Evolutionary conservation across 2,797 vertebrate genomes (phyloP), one percentile per base, ranked within the genome.

Genomic region (Nannoperca australis): DNA sequence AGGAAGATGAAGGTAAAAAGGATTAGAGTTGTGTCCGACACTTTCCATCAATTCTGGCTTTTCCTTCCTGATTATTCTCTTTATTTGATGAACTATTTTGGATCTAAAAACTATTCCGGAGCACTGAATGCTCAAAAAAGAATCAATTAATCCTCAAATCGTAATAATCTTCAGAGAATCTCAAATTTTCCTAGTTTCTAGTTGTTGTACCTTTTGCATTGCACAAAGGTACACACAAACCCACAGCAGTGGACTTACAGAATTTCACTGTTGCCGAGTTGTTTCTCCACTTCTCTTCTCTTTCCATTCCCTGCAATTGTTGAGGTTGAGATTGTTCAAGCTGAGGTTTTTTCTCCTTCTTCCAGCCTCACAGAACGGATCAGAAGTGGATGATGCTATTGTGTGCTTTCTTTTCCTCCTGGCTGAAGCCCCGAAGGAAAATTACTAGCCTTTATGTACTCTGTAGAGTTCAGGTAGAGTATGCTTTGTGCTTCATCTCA

Each of bases 381-480:
- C 79, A 88, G 82, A 87, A 84, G 81, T 70, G 76, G 79, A 77
- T 84, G 87, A 87, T 91, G 72, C 86, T 84, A 78, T 85, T 91
- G 83, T 88, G 79, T 68, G 73, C 56, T 73, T 76, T 86, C 74
- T 87, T 62, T 72, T 54, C 63, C 67, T 81, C 55, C 47, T 49
- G 7, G 30, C 79, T 38, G 80, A 88, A 83, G 71, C 75, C 77
- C 24, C 11, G 14, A 63, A 66, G 70, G 54, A 81, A 88, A 88
- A 93, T 90, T 87, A 87, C 82, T 60, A 58, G 62, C 75, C 77
- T 78, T 53, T 79, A 78, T 85, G 50, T 62, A 18, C 64, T 82
- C 56, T 7, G 13, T 30, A 45, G 61, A 79, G 70, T 79, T 88
- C 81, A 89, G 77, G 78, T 85, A 70, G 36, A 72, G 82, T 68